Evolutionary conservation across 2,113 vertebrate species (phyloP), one percentile per base, ranked within the genome.

Genomic region (Neodontobutis hainanensis): DNA sequence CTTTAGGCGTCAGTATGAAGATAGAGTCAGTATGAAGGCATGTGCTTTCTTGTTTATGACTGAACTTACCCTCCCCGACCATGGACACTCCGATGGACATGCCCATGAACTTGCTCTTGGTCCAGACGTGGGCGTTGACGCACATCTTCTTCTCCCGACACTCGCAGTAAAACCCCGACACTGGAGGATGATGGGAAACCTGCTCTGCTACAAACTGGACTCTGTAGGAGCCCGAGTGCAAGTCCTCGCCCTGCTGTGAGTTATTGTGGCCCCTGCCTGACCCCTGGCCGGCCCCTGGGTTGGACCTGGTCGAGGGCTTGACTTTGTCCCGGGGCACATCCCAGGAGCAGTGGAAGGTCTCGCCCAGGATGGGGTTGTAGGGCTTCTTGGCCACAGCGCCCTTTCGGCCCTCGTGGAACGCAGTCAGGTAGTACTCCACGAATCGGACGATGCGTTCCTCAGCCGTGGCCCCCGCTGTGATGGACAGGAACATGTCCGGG

Each of bases 81-180:
- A 98, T 98, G 65, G 96, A 97, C 86, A 99, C 96, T 38, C 97
- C 97, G 86, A 99, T 93, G 2, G 96, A 98, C 97, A 99, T 98
- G 61, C 97, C 97, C 95, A 99, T 94, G 88, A 99, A 98, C 92
- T 99, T 99, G 96, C 96, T 99, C 88, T 97, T 99, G 91, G 97
- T 99, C 96, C 96, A 98, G 1, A 98, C 91, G 0, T 98, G 95
- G 27, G 95, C 91, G 58, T 93, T 97, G 77, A 96, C 92, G 2
- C 95, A 98, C 90, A 98, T 94, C 62, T 87, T 92, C 91, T 93
- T 93, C 90, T 98, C 96, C 60, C 91, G 92, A 87, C 96, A 97
- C 90, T 99, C 97, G 32, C 96, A 98, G 90, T 99, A 99, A 90
- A 99, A 99, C 84, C 94, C 96, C 0, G 96, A 97, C 68, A 99